Conservation (phyloP, 2,113 vertebrate genomes). For the Mastomys coucha region DNA sequence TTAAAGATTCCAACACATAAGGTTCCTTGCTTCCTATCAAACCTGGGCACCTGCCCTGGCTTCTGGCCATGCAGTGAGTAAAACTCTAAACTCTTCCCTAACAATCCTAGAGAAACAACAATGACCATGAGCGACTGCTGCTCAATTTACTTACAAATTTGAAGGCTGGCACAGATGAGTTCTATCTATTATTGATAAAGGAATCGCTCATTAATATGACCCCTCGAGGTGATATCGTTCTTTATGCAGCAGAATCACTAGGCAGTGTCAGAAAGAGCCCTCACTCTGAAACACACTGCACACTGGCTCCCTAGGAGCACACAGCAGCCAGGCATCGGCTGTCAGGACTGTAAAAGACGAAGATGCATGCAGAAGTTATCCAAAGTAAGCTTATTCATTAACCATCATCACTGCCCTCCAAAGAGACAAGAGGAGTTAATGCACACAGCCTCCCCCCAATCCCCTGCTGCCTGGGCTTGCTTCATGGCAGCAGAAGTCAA, state of each 20-base stretch:
- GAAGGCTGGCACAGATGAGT: constrained; percentile 25
- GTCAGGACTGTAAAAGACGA: background rate
- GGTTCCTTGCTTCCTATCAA: background rate
- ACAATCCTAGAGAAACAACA: constrained; percentile 40
- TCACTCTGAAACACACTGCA: constrained; percentile 16
- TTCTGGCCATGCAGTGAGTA: background rate
- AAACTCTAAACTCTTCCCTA: constrained; percentile 18
- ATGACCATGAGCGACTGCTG: background rate
- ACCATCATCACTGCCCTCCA: background rate
- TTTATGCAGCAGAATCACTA: constrained; percentile 57
- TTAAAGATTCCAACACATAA: background rate
- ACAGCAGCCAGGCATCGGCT: background rate
- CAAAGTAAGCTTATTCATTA: background rate
- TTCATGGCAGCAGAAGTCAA: constrained; percentile 25
- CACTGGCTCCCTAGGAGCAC: background rate
- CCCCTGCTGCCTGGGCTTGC: background rate
- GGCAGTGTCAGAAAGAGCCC: constrained; percentile 24
- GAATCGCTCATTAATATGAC: constrained; percentile 53
- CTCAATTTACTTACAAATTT: constrained; percentile 48
- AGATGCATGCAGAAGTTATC: background rate
- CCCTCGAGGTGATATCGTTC: constrained; percentile 61
- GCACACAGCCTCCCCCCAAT: background rate
- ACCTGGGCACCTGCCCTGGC: background rate
- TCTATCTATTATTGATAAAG: constrained; percentile 70
- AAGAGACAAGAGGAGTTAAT: background rate